These are phyloP conservation scores for Ciconia maguari DNA, from an alignment of 2,113 vertebrate genomes.

Conservation along the genomic window DNA sequence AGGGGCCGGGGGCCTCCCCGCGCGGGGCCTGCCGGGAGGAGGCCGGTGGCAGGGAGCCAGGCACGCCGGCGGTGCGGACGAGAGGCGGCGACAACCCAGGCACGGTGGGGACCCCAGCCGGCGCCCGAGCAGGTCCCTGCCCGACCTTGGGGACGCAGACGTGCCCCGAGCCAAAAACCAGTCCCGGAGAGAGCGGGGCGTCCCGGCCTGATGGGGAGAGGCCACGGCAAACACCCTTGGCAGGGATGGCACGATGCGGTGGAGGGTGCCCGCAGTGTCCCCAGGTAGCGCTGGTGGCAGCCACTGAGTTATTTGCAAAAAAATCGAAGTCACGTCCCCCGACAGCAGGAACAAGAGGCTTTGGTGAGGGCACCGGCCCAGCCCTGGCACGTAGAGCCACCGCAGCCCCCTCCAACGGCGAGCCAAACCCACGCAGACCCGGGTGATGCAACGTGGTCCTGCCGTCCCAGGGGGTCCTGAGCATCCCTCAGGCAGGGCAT, in stretches of 20 bases:
- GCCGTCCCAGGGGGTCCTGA: neutral
- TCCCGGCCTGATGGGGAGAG: neutral
- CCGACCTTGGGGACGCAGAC: accelerated
- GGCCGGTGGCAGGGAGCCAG: neutral
- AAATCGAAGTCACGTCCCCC: neutral
- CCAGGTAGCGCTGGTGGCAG: neutral
- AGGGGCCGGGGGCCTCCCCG: neutral
- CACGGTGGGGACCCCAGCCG: neutral
- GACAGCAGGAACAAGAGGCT: neutral
- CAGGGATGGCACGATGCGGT: neutral
- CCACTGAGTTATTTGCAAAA: neutral
- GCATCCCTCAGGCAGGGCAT: accelerated
- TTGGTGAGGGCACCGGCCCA: neutral
- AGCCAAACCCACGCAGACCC: neutral
- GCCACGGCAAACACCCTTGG: neutral
- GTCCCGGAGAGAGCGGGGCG: neutral
- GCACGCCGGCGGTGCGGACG: accelerated
- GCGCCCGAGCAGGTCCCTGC: neutral
- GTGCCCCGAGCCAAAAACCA: neutral
- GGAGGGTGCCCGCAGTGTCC: neutral
- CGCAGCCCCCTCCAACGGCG: accelerated
- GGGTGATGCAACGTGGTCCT: neutral
- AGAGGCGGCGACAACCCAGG: accelerated
- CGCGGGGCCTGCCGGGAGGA: neutral
- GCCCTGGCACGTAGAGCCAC: neutral